Percentiles rank a stretch among this genome's conserved stretches.
These are phyloP conservation scores for Drosophila pseudotakahashii DNA, from an alignment of 2,888 invertebrate genomes.

Conservation along the genomic window DNA sequence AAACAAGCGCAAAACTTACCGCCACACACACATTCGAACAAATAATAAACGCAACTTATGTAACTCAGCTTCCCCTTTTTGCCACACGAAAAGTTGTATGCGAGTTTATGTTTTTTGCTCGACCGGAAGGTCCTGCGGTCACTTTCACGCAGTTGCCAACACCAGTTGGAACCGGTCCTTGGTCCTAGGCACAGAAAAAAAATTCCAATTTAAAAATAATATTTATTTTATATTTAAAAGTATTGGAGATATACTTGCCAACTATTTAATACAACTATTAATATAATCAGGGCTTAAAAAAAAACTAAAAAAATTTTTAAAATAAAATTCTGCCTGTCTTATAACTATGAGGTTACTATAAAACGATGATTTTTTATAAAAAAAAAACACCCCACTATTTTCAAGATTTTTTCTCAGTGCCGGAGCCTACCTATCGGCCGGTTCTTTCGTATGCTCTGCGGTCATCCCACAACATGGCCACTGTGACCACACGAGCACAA, in stretches of 20 bases:
- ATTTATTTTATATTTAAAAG: background rate
- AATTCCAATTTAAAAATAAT: background rate
- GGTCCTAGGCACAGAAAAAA: background rate
- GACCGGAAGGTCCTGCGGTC: conserved; percentile 75
- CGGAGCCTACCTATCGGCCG: conserved; percentile 60
- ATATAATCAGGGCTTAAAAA: too few species aligned
- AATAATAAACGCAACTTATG: conserved; percentile 79
- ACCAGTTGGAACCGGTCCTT: conserved; percentile 36
- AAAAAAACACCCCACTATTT: too few species aligned
- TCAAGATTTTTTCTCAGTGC: background rate
- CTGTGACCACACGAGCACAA: conserved; percentile 74
- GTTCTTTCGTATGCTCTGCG: conserved; percentile 40
- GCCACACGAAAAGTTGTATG: conserved; percentile 67
- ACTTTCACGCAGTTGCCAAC: conserved; percentile 76
- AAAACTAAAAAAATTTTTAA: too few species aligned
- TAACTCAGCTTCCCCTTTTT: conserved; percentile 56
- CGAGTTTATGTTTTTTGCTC: conserved; percentile 63
- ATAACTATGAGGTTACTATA: too few species aligned
- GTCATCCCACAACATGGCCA: conserved; percentile 67
- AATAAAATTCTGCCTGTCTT: too few species aligned
- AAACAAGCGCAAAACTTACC: conserved; percentile 71
- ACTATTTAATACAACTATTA: too few species aligned
- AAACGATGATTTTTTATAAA: too few species aligned
- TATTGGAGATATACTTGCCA: too few species aligned
- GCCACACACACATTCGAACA: conserved; percentile 39